Percentiles rank a stretch among this genome's conserved stretches.
Conservation (phyloP, 2,888 invertebrate genomes). For the Drosophila borborema region DNA sequence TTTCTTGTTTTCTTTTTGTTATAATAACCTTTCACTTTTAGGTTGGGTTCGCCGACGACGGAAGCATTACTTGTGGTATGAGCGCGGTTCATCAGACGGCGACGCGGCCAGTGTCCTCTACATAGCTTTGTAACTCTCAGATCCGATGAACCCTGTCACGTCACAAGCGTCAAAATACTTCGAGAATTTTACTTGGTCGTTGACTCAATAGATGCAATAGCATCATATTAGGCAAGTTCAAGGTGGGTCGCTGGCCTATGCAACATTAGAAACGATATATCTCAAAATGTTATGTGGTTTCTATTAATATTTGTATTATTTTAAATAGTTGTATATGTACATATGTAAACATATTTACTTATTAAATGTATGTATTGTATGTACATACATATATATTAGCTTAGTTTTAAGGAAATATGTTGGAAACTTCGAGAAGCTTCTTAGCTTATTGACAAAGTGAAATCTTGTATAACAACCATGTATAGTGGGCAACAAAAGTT, state of each 20-base stretch:
- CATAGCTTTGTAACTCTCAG: constrained; percentile 10
- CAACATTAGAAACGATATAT: background rate
- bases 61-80: constrained; percentile 50
- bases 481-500: too few species aligned
- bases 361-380: too few species aligned
- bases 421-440: background rate
- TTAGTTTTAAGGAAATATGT: background rate
- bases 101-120: constrained; percentile 30
- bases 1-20: constrained; percentile 42
- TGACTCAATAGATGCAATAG: constrained; percentile 18
- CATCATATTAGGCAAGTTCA: background rate
- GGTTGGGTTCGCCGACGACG: constrained; percentile 41
- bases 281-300: background rate
- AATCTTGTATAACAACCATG: background rate
- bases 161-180: constrained; percentile 30
- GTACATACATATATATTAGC: background rate
- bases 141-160: constrained; percentile 52
- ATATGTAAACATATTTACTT: too few species aligned
- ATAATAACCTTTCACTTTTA: constrained; percentile 74
- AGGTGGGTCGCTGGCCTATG: background rate
- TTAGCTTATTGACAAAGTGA: background rate
- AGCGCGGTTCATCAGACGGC: constrained; percentile 44
- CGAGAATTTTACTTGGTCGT: constrained; percentile 31
- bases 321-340: too few species aligned
- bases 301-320: background rate